Base-by-base conservation (phyloP, 2,888 invertebrate genomes). In the Chaetoderma sp. region DNA sequence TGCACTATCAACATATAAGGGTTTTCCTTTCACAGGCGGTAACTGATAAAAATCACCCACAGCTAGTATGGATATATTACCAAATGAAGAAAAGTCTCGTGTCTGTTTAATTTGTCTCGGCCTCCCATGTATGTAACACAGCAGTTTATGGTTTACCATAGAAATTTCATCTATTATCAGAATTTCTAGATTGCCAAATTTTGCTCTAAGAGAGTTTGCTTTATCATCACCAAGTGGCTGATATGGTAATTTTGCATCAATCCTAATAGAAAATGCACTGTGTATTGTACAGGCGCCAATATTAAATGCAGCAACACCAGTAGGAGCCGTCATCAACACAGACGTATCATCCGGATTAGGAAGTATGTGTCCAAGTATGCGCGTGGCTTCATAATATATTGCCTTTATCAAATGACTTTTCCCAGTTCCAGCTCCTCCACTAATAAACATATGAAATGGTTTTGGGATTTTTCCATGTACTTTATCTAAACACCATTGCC, bases 111-210 rank as follows among this genome's bases (percentile, higher is more conserved):
- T 81, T 76, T 85, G 80, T 64, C 74, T 63, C 28, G 84, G 68
- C 52, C 79, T 71, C 30, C 72, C 71, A 71, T 82, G 76, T 21
- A 83, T 70, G 42, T 72, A 64, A 10, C 68, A 63, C 1, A 83
- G 71, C 3, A 73, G 67, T 30, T 60, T 71, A 25, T 70, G 56
- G 1, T 79, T 78, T 8, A 83, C 74, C 80, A 84, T 79, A 21
- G 81, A 83, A 50, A 83, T 74, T 74, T 83, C 81, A 71, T 84
- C 83, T 49, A 84, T 81, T 18, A 86, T 75, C 65, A 72, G 60
- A 65, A 66, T 44, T 49, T 49, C 65, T 25, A 62, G 63, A 0
- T 60, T 45, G 18, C 69, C 66, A 1, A 77, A 52, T 8, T 45
- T 55, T 27, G 55, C 5, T n/a, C 55, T 5, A n/a, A 30, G 6